A percentile compares a stretch with the other conserved stretches of the same genome.
Evolutionary conservation across 2,797 vertebrate genomes (phyloP).

Genomic region (Anguilla obscura): DNA sequence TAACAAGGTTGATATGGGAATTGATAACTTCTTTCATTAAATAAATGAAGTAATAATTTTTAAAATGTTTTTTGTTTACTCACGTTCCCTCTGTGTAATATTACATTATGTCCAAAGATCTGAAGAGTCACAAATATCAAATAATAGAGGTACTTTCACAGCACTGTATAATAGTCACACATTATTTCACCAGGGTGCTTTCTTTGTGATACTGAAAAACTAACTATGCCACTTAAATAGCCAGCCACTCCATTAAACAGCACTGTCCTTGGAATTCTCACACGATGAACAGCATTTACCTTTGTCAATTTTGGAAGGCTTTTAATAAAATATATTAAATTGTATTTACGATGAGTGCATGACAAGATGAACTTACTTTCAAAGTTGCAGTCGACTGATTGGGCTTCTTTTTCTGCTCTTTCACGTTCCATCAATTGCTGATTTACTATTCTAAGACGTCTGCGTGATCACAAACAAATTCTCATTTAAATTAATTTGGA

Average conservation of each 20-base stretch:
- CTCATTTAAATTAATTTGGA: not conserved
- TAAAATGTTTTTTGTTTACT: no score
- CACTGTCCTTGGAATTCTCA: not conserved
- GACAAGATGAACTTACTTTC: slow-evolving; percentile 71
- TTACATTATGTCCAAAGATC: no score
- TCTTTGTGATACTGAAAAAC: no score
- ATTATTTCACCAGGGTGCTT: no score
- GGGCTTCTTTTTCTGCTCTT: slow-evolving; percentile 62
- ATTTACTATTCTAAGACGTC: slow-evolving; percentile 78
- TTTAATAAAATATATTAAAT: not conserved
- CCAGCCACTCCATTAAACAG: not conserved
- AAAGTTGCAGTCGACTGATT: slow-evolving; percentile 59
- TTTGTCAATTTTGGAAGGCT: not conserved
- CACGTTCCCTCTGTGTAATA: no score
- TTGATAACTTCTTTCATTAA: no score
- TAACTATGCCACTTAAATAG: no score
- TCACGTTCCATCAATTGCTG: slow-evolving; percentile 77
- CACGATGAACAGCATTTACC: not conserved
- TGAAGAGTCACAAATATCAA: no score
- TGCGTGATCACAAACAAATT: slow-evolving; percentile 49
- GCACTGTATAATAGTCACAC: no score
- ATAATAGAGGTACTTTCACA: no score
- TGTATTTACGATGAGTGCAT: not conserved
- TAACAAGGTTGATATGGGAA: no score
- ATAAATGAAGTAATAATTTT: no score